Base-by-base conservation (phyloP, 2,888 invertebrate genomes). In the Chloroclysta siterata region DNA sequence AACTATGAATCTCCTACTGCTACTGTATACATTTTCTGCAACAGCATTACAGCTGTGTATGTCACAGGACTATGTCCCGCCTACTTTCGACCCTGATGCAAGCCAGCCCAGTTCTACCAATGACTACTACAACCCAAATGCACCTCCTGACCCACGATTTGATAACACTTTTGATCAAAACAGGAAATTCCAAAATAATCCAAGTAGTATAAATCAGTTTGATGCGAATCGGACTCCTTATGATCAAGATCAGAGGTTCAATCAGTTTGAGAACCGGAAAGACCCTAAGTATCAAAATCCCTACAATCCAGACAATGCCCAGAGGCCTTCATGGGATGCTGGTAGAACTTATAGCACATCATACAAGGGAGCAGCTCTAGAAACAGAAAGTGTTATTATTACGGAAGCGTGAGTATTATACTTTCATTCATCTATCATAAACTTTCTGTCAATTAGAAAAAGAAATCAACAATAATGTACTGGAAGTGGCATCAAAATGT, bases 361-460 rank as follows among this genome's bases (percentile, higher is more conserved):
- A 2, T 84, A 72, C 61, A 85, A 84, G 57, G 77, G 78, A 58
- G 81, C 82, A 11, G 79, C 86, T 11, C 60, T 92, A 52, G 93
- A 93, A 61, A 84, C 90, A 71, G 93, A 93, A 33, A 94, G 89
- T 78, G 84, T 94, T 50, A 93, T 94, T 46, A 93, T 94, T 48
- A 92, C 90, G 82, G 94, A 94, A 79, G 94, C 94, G 94, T 94
- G 82, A 94, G 94, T 91, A 71, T n/a, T 41, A 11, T 39, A 17
- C 1, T 22, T 17, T 14, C 14, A 33, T 50, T 48, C 28, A 48
- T 29, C 14, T n/a, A 42, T 28, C n/a, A 48, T n/a, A n/a, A 22
- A 22, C 10, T 22, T 11, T 28, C 28, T 14, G 5, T 7, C 42
- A 44, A 44, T 1, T 2, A 44, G 1, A 14, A 33, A 33, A 33